Base-by-base conservation (phyloP, 2,113 vertebrate species). In the Echinops telfairi region DNA sequence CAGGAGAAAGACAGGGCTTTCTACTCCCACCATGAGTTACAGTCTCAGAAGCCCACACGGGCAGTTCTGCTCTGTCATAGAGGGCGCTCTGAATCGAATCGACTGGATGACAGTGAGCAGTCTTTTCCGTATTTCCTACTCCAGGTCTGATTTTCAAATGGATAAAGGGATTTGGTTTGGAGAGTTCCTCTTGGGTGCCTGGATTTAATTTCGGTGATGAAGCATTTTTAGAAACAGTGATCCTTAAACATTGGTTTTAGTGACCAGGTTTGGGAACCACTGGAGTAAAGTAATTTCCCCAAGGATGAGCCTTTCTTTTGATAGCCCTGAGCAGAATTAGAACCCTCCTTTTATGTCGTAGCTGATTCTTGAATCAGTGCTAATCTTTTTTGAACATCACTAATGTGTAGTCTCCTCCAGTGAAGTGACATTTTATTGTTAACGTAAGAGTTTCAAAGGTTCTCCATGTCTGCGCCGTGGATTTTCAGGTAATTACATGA, bases 401-500 rank as follows among this genome's bases (percentile, higher is more conserved):
- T 80, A 62, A 17, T 2, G 5, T 71, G 12, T 75, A 25, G 9
- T 40, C 71, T 12, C 73, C 53, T 64, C 20, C 38, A 53, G 15
- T 75, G 27, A 90, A 92, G 66, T 82, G 71, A 88, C n/a, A 60
- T 57, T 92, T 82, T 27, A 84, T 60, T 66, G 57, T n/a, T 85
- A 31, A 40, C 40, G 78, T 47, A 47, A 12, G n/a, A 84, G 33
- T 73, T 91, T 57, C 88, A n/a, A 91, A 80, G 77, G 10, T 31
- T 8, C 77, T 33, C 57, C 38, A 23, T 73, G 2, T 80, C n/a
- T 71, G 7, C 27, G 31, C 15, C 68, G 6, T 71, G 53, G 60
- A n/a, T 82, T 95, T 94, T 88, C 7, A 92, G 86, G 60, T 95
- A 93, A 66, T 57, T 95, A 84, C 81, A 43, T 86, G 33, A 38